phyloP scores from a whole-genome alignment of 2,888 invertebrate genomes.

The Phymatocera aterrima region DNA sequence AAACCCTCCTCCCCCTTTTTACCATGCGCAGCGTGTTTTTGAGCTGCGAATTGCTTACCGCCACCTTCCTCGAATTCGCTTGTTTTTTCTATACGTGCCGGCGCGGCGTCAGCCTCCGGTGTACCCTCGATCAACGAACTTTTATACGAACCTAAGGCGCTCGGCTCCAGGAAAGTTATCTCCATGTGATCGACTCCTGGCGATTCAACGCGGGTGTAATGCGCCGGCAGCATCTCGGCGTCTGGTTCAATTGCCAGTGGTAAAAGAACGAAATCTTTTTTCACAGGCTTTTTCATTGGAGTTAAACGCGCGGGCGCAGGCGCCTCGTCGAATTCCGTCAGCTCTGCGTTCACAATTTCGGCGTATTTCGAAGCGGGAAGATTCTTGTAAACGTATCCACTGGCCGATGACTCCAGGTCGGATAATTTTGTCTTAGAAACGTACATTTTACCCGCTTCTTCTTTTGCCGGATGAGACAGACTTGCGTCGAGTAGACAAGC shows the following conservation, averaged over 20 bases:
- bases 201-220: conserved; percentile 65
- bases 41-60: conserved; percentile 76
- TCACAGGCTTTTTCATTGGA: conserved; percentile 51
- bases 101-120: conserved; percentile 15
- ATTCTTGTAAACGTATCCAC: conserved; percentile 72
- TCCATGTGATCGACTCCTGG: conserved; percentile 73
- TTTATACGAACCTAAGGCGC: conserved; percentile 27
- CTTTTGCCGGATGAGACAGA: conserved; percentile 46
- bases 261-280: conserved; percentile 59
- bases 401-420: conserved; percentile 77
- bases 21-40: conserved; percentile 76
- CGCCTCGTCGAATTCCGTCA: conserved; percentile 43
- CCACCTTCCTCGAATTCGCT: conserved; percentile 67
- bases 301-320: conserved; percentile 66
- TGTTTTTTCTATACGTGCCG: conserved; percentile 35
- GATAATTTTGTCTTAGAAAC: conserved; percentile 77
- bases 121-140: conserved; percentile 40
- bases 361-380: conserved; percentile 54
- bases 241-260: conserved; percentile 69
- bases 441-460: conserved; percentile 73
- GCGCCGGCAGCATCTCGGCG: conserved; percentile 71
- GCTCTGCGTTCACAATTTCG: conserved; percentile 65
- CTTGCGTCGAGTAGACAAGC: conserved; percentile 49
- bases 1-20: conserved; percentile 78
- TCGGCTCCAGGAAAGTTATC: conserved; percentile 50